Base-by-base conservation (phyloP, 2,797 vertebrate species). In the Pangasius djambal region DNA sequence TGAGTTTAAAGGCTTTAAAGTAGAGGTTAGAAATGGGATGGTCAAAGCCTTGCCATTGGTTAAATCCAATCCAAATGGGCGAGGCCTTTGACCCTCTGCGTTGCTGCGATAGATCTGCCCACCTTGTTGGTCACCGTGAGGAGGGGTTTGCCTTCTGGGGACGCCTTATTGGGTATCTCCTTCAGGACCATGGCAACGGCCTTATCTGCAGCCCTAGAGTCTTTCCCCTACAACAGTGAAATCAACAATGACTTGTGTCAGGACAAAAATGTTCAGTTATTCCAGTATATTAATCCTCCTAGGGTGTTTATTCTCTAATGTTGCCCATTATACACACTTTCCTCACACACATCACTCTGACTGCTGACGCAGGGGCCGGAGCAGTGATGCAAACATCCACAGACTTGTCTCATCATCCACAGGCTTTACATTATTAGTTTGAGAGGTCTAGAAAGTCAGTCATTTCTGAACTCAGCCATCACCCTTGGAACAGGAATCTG, bases 181-280 rank as follows among this genome's bases (percentile, higher is more conserved):
- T 99, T 99, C 98, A 99, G 98, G 97, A 98, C 98, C 98, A 99
- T 99, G 97, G 98, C 98, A 97, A 99, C 98, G 97, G 98, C 97
- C 97, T 98, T 99, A 99, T 99, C 98, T 97, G 98, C 97, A 95
- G 98, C 98, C 98, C 98, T 99, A 99, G 98, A 97, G 97, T 98
- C 97, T 99, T 98, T 99, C 93, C 97, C 98, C 98, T 99, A 99
- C 95, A 99, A 99, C 97, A 99, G 98, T 96, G 97, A 99, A 96
- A 99, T 97, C 98, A 98, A 99, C 98, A 99, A 98, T 92, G 98
- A 96, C 97, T 97, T 95, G 95, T 93, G 96, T 99, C 98, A 99
- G 97, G 97, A 97, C 95, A 92, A 81, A 88, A 89, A 91, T 48
- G 88, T 88, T 88, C 85, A 89, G 70, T 88, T 91, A 92, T 89